Evolutionary conservation across 1,140 invertebrate species (phyloP).

Genomic region (Octopus sinensis): DNA sequence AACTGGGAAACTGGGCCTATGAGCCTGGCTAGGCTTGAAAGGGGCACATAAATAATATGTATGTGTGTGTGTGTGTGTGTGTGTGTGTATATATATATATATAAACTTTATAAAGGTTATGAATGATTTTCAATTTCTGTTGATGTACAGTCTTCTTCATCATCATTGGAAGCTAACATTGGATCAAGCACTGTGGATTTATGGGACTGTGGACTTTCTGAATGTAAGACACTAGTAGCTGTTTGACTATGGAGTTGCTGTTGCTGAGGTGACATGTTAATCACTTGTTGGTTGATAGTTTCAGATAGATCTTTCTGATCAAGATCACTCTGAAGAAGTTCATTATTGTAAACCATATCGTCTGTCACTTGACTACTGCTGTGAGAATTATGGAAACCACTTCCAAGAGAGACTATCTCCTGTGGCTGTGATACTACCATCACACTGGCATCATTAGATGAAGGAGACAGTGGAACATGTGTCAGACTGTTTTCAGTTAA

Average conservation of each 20-base stretch:
- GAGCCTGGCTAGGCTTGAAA: no score
- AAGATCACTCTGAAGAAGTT: conserved; percentile 27
- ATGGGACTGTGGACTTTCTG: neutral
- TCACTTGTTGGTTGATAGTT: neutral
- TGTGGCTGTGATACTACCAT: conserved; percentile 39
- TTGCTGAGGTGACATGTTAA: neutral
- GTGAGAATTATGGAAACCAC: conserved; percentile 16
- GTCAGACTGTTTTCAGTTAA: neutral
- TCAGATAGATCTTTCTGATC: conserved; percentile 18
- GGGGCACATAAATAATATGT: no score
- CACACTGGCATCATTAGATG: conserved; percentile 26
- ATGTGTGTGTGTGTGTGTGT: no score
- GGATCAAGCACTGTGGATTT: neutral
- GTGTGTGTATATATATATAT: no score
- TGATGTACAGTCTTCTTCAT: neutral
- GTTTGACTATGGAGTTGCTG: neutral
- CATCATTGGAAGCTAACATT: neutral
- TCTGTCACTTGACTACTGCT: conserved; percentile 13
- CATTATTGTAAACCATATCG: conserved; percentile 33
- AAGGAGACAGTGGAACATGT: neutral
- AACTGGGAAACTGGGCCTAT: no score
- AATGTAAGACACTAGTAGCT: neutral
- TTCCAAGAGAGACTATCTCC: conserved; percentile 25
- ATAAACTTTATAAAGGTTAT: neutral
- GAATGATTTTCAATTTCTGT: neutral